These are phyloP conservation scores for Thereva unica DNA, from an alignment of 2,888 invertebrate genomes.

Conservation along the genomic window DNA sequence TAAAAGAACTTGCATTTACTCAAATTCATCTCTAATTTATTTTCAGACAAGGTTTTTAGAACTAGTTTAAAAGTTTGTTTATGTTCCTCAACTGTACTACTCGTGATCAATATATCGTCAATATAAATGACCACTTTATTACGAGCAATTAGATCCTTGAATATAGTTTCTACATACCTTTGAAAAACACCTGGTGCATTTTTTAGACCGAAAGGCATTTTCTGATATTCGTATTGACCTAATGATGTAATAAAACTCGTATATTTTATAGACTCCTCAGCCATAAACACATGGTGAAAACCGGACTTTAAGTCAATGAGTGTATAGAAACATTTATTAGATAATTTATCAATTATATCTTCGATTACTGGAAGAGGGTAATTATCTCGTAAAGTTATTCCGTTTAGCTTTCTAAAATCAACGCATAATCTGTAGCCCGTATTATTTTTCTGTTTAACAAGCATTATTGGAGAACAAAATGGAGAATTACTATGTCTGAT, in stretches of 20 bases:
- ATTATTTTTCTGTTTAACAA: conserved; percentile 38
- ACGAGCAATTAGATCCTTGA: conserved; percentile 41
- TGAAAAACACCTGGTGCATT: conserved; percentile 32
- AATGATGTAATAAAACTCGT: conserved; percentile 43
- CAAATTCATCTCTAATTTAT: conserved; percentile 38
- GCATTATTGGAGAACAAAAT: conserved; percentile 37
- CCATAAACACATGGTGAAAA: conserved; percentile 42
- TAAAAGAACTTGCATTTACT: conserved; percentile 45
- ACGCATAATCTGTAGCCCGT: conserved; percentile 38
- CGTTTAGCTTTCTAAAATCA: conserved; percentile 42
- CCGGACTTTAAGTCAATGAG: conserved; percentile 43
- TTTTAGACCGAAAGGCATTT: conserved; percentile 42
- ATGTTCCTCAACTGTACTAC: conserved; percentile 43
- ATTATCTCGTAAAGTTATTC: conserved; percentile 39
- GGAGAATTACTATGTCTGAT: conserved; percentile 37
- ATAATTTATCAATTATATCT: conserved; percentile 39
- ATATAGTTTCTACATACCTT: conserved; percentile 42
- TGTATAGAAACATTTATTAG: conserved; percentile 42
- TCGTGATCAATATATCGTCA: conserved; percentile 46
- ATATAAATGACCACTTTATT: conserved; percentile 45
- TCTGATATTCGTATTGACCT: conserved; percentile 41
- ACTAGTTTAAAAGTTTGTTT: conserved; percentile 41
- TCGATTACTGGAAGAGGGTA: conserved; percentile 41
- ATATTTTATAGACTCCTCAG: conserved; percentile 41
- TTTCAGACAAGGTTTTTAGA: conserved; percentile 42